Evolutionary conservation across 2,113 vertebrate species (phyloP).

Genomic region (Larimichthys crocea): DNA sequence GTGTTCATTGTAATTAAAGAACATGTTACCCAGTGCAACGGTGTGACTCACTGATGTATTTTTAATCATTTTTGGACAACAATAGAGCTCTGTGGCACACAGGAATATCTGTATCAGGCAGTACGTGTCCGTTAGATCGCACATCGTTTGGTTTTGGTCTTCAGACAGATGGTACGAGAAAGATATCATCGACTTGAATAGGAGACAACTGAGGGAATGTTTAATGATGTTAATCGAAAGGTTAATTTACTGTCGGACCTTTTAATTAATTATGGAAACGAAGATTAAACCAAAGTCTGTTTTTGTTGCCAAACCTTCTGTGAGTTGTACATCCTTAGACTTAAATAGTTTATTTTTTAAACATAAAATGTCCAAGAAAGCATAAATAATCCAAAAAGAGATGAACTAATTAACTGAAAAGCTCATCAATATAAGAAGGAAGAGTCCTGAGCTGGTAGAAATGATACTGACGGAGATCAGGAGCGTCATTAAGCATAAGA

Average conservation of each 20-base stretch:
- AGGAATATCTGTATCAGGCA: background rate
- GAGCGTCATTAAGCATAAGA: constrained; percentile 16
- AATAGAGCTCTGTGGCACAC: background rate
- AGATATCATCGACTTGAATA: background rate
- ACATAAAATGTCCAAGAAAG: background rate
- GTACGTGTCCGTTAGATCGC: background rate
- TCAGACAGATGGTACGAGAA: background rate
- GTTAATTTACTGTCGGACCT: background rate
- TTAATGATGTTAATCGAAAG: background rate
- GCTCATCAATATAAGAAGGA: background rate
- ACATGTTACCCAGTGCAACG: background rate
- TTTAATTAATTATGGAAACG: background rate
- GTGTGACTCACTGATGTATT: background rate
- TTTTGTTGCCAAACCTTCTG: background rate
- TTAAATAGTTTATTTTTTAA: background rate
- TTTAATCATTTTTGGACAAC: background rate
- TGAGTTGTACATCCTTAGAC: background rate
- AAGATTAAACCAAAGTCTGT: background rate
- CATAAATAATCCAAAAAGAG: background rate
- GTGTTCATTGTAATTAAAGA: background rate
- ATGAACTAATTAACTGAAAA: background rate
- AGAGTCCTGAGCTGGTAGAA: constrained; percentile 7
- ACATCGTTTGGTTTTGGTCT: background rate
- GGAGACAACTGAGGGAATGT: background rate
- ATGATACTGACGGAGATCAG: background rate